Evolutionary conservation across 2,797 vertebrate genomes (phyloP).

Genomic region (Arnoldichthys spilopterus): DNA sequence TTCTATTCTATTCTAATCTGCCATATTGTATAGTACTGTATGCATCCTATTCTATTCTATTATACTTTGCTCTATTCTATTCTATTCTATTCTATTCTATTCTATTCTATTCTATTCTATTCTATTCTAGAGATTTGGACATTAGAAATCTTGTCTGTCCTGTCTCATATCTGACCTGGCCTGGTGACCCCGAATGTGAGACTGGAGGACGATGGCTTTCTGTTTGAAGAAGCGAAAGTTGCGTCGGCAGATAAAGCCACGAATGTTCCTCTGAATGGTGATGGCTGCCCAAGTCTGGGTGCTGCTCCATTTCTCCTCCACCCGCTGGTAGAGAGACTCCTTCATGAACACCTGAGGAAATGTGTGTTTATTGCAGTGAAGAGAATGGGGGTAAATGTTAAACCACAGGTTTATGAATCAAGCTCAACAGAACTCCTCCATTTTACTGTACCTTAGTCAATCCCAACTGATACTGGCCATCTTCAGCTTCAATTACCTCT

Average conservation of each 20-base stretch:
- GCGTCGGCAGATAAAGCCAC: constrained; percentile 78
- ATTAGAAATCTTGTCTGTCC: neutral
- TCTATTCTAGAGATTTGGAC: too few species aligned
- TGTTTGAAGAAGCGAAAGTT: constrained; percentile 84
- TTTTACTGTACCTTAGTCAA: constrained; percentile 72
- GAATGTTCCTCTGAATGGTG: constrained; percentile 86
- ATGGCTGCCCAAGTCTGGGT: constrained; percentile 85
- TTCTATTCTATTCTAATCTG: too few species aligned
- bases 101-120: neutral
- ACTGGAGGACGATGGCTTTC: constrained; percentile 88
- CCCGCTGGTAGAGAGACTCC: constrained; percentile 80
- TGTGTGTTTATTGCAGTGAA: constrained; percentile 7
- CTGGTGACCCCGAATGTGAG: constrained; percentile 88
- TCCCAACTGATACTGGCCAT: constrained; percentile 75
- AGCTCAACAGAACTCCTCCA: neutral
- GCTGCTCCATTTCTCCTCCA: constrained; percentile 81
- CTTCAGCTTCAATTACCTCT: constrained; percentile 69
- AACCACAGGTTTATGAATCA: neutral
- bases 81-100: neutral
- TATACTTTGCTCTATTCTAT: too few species aligned
- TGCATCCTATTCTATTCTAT: too few species aligned
- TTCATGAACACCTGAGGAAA: constrained; percentile 85
- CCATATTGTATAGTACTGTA: too few species aligned
- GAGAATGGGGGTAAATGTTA: neutral
- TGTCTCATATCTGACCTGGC: constrained; percentile 79